A percentile compares a stretch with the other conserved stretches of the same genome.
Conservation (phyloP, 2,888 invertebrate genomes). For the Clostera curtula region DNA sequence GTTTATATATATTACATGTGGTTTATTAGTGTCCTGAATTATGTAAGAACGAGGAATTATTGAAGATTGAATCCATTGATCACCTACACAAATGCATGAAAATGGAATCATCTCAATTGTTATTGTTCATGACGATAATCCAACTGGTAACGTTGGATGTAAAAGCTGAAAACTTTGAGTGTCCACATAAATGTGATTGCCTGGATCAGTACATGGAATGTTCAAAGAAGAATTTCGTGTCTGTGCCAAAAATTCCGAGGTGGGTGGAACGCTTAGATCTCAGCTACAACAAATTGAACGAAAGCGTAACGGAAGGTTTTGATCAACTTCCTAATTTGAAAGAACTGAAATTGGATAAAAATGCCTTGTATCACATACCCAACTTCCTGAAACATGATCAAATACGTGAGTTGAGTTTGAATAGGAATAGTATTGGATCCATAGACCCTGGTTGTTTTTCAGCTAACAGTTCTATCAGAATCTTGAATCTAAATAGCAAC, state of each 20-base stretch:
- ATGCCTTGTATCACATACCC: conserved; percentile 72
- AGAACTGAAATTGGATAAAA: conserved; percentile 72
- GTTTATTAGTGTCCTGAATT: conserved; percentile 36
- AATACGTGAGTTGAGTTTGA: conserved; percentile 76
- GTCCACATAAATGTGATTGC: conserved; percentile 82
- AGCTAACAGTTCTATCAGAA: conserved; percentile 61
- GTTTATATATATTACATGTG: conserved; percentile 28
- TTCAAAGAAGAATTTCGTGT: conserved; percentile 79
- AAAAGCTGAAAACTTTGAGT: conserved; percentile 64
- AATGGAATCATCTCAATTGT: conserved; percentile 66
- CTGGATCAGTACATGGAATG: conserved; percentile 85
- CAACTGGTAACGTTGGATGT: conserved; percentile 39
- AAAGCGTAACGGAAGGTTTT: conserved; percentile 50
- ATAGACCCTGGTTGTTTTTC: conserved; percentile 77
- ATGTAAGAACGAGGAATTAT: conserved; percentile 56
- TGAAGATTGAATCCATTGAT: conserved; percentile 43
- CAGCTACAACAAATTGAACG: conserved; percentile 61
- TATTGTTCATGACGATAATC: conserved; percentile 53
- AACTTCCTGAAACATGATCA: conserved; percentile 65
- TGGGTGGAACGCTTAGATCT: conserved; percentile 86
- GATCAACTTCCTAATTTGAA: conserved; percentile 46
- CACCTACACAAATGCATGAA: conserved; percentile 61
- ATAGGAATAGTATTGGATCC: conserved; percentile 76
- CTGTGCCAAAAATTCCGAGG: conserved; percentile 83
- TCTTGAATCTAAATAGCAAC: conserved; percentile 74